A percentile compares a stretch with the other conserved stretches of the same genome.
Conservation (phyloP, 2,113 vertebrate species). For the Rhinoderma darwinii region DNA sequence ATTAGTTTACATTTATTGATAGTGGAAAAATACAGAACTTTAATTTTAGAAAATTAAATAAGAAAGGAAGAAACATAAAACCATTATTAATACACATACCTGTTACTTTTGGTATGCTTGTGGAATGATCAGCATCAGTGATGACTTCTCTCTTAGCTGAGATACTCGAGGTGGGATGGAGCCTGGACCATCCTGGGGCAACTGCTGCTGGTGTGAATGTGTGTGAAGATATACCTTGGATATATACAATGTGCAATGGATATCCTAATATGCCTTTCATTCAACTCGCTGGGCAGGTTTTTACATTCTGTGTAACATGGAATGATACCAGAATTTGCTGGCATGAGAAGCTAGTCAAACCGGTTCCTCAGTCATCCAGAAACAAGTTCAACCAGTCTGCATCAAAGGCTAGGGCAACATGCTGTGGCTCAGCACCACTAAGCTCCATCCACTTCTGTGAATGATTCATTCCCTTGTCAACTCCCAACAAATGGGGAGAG, state of each 20-base stretch:
- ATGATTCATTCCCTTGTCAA: conserved; percentile 77
- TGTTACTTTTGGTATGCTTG: conserved; percentile 71
- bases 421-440: conserved; percentile 74
- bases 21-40: background rate
- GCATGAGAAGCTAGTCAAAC: conserved; percentile 83
- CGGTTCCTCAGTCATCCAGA: conserved; percentile 74
- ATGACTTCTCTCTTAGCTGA: conserved; percentile 68
- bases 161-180: conserved; percentile 68
- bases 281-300: conserved; percentile 88
- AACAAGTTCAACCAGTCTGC: conserved; percentile 81
- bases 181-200: conserved; percentile 75
- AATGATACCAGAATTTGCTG: conserved; percentile 89
- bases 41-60: background rate
- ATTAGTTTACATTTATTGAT: background rate
- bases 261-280: conserved; percentile 89
- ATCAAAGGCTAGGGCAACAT: conserved; percentile 81
- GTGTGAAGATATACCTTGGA: conserved; percentile 76
- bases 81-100: conserved; percentile 71
- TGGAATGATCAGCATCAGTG: conserved; percentile 70
- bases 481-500: conserved; percentile 69
- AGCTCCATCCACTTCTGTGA: conserved; percentile 67
- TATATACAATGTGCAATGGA: conserved; percentile 82
- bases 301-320: conserved; percentile 81
- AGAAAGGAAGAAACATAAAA: background rate
- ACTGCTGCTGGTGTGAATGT: conserved; percentile 63